Evolutionary conservation across 2,797 vertebrate species (phyloP).

Genomic region (Lagorchestes hirsutus): DNA sequence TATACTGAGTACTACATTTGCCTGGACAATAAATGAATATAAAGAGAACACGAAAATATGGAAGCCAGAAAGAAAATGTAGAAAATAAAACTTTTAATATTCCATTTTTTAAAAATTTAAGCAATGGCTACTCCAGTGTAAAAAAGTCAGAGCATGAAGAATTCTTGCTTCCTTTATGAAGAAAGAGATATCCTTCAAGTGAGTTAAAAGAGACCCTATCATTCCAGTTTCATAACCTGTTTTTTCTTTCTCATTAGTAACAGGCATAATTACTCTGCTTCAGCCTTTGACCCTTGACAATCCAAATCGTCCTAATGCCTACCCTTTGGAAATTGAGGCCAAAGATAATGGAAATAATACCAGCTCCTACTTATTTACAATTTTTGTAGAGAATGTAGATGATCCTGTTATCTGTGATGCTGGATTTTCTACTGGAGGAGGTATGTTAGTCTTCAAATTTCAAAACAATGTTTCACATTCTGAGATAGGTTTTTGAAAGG

Average conservation of each 20-base stretch:
- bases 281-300: conserved; percentile 64
- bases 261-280: conserved; percentile 64
- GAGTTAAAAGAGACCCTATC: background rate
- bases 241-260: conserved; percentile 40
- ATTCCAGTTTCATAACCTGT: background rate
- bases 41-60: background rate
- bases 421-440: conserved; percentile 65
- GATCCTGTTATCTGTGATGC: conserved; percentile 72
- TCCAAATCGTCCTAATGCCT: conserved; percentile 50
- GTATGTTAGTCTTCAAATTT: conserved; percentile 3
- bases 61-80: conserved; percentile 12
- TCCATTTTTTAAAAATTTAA: conserved; percentile 23
- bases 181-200: background rate
- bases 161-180: background rate
- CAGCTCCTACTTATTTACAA: conserved; percentile 30
- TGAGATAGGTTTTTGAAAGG: background rate
- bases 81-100: conserved; percentile 2
- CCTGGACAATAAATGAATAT: background rate
- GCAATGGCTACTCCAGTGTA: background rate
- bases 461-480: conserved; percentile 9
- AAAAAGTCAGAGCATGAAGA: background rate
- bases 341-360: conserved; percentile 51
- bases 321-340: conserved; percentile 46
- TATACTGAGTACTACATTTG: background rate
- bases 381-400: conserved; percentile 71